Percentiles rank a stretch among this genome's conserved stretches.
Conservation (phyloP, 1,140 invertebrate species). For the Drosophila sturtevanti region DNA sequence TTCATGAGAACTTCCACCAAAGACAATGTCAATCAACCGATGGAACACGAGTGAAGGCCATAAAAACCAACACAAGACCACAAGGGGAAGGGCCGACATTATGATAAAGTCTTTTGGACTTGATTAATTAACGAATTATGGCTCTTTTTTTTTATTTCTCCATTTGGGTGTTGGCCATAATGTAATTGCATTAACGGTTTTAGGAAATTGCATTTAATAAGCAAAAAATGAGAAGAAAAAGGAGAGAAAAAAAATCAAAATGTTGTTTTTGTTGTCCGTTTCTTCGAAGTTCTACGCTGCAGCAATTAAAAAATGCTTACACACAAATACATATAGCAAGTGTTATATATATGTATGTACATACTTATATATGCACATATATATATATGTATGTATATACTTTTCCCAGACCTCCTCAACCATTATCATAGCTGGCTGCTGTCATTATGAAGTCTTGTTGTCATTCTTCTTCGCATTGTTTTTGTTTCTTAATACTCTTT, state of each 20-base stretch:
- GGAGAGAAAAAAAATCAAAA: conserved; percentile 14
- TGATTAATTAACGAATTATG: conserved; percentile 46
- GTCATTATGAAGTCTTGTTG: neutral
- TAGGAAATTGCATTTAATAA: conserved; percentile 11
- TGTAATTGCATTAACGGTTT: conserved; percentile 21
- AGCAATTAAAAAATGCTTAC: conserved; percentile 45
- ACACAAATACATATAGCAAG: neutral
- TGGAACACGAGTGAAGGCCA: conserved; percentile 21
- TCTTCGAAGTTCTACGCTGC: neutral
- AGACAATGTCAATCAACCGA: conserved; percentile 30
- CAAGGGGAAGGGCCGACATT: conserved; percentile 21
- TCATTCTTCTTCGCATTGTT: too few relatives aligned
- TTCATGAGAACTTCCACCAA: conserved; percentile 47
- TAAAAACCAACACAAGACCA: neutral
- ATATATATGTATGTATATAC: neutral
- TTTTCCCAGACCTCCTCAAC: conserved; percentile 38
- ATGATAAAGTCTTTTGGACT: conserved; percentile 7
- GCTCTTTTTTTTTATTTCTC: conserved; percentile 21
- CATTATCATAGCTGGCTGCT: conserved; percentile 21
- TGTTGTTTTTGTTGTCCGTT: conserved; percentile 5
- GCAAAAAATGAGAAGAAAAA: conserved; percentile 21
- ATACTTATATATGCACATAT: neutral
- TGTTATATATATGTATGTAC: neutral
- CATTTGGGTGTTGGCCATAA: conserved; percentile 17
- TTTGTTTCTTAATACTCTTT: neutral